Conservation (phyloP, 1,140 invertebrate species). For the Dreissena polymorpha region DNA sequence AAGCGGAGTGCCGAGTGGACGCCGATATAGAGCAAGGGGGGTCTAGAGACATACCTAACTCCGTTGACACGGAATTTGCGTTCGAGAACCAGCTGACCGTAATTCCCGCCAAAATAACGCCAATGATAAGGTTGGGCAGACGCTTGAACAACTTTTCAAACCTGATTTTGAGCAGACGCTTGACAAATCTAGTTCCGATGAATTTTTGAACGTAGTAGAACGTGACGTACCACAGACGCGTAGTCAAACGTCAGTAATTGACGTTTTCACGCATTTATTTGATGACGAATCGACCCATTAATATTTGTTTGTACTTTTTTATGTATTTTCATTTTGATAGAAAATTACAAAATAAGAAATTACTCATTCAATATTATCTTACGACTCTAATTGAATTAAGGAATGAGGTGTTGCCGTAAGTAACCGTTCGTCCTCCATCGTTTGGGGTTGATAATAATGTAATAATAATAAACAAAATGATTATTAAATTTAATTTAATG, state of each 20-base stretch:
- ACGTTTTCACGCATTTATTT: conserved; percentile 50
- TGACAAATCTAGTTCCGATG: conserved; percentile 5
- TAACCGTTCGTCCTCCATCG: too few relatives aligned
- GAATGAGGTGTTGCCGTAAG: too few relatives aligned
- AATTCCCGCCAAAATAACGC: conserved; percentile 32
- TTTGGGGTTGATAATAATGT: too few relatives aligned
- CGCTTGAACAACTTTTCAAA: conserved; percentile 32
- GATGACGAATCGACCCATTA: conserved; percentile 33
- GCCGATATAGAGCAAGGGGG: neutral
- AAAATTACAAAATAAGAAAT: too few relatives aligned
- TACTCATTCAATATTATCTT: too few relatives aligned
- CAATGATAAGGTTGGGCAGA: neutral
- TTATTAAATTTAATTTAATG: too few relatives aligned
- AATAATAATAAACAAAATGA: too few relatives aligned
- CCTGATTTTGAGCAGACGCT: neutral
- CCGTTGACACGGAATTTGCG: conserved; percentile 5
- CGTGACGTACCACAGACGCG: conserved; percentile 12
- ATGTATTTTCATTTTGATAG: too few relatives aligned
- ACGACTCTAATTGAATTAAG: too few relatives aligned
- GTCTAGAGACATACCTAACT: neutral
- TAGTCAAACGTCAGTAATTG: conserved; percentile 29
- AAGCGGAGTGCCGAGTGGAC: neutral
- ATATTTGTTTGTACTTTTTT: neutral
- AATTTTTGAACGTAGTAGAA: conserved; percentile 15
- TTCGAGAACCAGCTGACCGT: conserved; percentile 32